A percentile compares a stretch with the other conserved stretches of the same genome.
Evolutionary conservation across 2,888 invertebrate genomes (phyloP).

Genomic region (Emmelina monodactyla): DNA sequence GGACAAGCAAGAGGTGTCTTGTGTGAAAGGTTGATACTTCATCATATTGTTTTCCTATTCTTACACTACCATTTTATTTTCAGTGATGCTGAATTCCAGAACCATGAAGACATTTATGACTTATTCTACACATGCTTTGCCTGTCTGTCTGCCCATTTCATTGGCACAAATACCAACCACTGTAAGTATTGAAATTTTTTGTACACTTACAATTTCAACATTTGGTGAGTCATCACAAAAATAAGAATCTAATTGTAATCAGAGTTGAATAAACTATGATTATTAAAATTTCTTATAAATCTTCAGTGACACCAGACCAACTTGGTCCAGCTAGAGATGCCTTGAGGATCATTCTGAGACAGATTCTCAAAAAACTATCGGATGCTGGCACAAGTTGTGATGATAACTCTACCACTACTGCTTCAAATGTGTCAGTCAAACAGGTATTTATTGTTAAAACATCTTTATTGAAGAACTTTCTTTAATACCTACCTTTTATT

Average conservation of each 20-base stretch:
- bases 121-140: constrained; percentile 89
- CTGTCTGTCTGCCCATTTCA: constrained; percentile 85
- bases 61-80: constrained; percentile 32
- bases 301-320: constrained; percentile 76
- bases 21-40: too few relatives aligned
- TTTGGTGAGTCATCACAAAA: too few relatives aligned
- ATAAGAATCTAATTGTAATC: too few relatives aligned
- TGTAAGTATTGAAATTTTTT: too few relatives aligned
- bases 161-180: constrained; percentile 75
- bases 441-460: constrained; percentile 30
- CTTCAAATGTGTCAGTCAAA: constrained; percentile 52
- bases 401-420: constrained; percentile 43
- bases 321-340: constrained; percentile 69
- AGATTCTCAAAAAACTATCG: constrained; percentile 56
- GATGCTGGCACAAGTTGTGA: constrained; percentile 51
- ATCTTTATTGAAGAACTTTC: background rate
- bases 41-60: too few relatives aligned
- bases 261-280: too few relatives aligned
- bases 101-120: constrained; percentile 83
- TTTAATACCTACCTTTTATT: background rate
- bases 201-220: too few relatives aligned
- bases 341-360: constrained; percentile 47
- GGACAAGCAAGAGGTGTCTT: too few relatives aligned
- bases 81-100: constrained; percentile 87
- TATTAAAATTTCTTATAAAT: too few relatives aligned